These are phyloP conservation scores for Agrenia bidenticulata DNA, from an alignment of 2,888 invertebrate species.

Conservation along the genomic window DNA sequence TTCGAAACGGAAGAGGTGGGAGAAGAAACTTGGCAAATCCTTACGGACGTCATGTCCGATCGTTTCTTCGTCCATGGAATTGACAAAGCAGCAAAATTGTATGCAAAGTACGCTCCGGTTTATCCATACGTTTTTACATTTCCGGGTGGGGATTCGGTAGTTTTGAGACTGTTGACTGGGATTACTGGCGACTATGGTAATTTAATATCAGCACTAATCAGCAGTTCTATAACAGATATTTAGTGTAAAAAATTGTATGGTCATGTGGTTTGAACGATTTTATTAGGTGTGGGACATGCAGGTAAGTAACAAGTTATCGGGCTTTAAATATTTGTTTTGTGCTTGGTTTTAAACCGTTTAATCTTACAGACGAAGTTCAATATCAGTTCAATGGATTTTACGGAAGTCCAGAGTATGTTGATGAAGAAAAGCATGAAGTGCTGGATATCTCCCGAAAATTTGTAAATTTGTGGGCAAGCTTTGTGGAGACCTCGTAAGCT, in stretches of 20 bases:
- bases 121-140: conserved; percentile 29
- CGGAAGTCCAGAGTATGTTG: conserved; percentile 25
- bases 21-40: conserved; percentile 22
- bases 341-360: not conserved
- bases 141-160: conserved; percentile 18
- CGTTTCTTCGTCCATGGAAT: conserved; percentile 21
- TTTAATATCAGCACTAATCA: no score
- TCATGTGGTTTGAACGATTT: not conserved
- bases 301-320: no score
- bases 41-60: conserved; percentile 23
- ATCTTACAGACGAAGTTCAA: conserved; percentile 22
- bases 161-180: not conserved
- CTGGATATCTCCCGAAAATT: conserved; percentile 26
- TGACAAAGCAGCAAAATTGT: conserved; percentile 12
- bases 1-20: conserved; percentile 24
- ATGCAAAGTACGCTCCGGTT: conserved; percentile 18
- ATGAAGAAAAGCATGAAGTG: conserved; percentile 10
- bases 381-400: conserved; percentile 27
- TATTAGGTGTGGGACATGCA: conserved; percentile 22
- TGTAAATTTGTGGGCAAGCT: conserved; percentile 24
- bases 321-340: no score
- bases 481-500: conserved; percentile 19
- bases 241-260: not conserved
- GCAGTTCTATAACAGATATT: no score
- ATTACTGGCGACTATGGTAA: conserved; percentile 27